phyloP scores from a whole-genome alignment of 1,140 invertebrate species.

The Trichogramma pretiosum region DNA sequence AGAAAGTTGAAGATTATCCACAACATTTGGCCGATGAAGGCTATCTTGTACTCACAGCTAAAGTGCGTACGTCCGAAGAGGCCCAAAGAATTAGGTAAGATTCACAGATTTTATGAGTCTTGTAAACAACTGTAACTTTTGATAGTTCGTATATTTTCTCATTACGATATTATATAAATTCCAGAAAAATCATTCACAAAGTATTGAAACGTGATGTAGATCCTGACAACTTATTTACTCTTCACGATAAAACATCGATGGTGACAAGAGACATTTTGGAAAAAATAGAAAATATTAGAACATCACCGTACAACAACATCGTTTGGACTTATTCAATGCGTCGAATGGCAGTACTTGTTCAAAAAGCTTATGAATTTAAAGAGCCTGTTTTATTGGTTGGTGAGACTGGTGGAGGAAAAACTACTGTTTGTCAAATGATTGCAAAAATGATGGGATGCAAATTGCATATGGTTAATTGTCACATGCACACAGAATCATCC shows the following conservation, averaged over 20 bases:
- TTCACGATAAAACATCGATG: slow-evolving; percentile 62
- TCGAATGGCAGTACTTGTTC: slow-evolving; percentile 82
- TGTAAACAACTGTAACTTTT: too few species aligned
- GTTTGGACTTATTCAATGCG: slow-evolving; percentile 92
- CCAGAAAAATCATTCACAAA: slow-evolving; percentile 65
- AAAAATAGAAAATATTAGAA: slow-evolving; percentile 49
- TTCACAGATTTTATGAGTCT: too few species aligned
- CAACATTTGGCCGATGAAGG: slow-evolving; percentile 97
- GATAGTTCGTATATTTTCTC: too few species aligned
- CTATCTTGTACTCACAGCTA: slow-evolving; percentile 86
- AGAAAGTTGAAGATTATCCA: slow-evolving; percentile 84
- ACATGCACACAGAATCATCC: slow-evolving; percentile 96
- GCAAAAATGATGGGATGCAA: slow-evolving; percentile 57
- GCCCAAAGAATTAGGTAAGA: slow-evolving; percentile 61
- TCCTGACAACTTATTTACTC: slow-evolving; percentile 66
- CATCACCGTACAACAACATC: slow-evolving; percentile 62
- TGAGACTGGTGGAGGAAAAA: slow-evolving; percentile 98
- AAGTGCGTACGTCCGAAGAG: slow-evolving; percentile 80
- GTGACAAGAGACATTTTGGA: slow-evolving; percentile 69
- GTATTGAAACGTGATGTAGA: slow-evolving; percentile 73
- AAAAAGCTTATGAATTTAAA: slow-evolving; percentile 80
- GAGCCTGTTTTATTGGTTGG: slow-evolving; percentile 95
- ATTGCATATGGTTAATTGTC: slow-evolving; percentile 86
- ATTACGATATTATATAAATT: background rate
- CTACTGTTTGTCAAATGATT: slow-evolving; percentile 87